phyloP scores from a whole-genome alignment of 1,140 invertebrate species.

The Aphis gossypii region DNA sequence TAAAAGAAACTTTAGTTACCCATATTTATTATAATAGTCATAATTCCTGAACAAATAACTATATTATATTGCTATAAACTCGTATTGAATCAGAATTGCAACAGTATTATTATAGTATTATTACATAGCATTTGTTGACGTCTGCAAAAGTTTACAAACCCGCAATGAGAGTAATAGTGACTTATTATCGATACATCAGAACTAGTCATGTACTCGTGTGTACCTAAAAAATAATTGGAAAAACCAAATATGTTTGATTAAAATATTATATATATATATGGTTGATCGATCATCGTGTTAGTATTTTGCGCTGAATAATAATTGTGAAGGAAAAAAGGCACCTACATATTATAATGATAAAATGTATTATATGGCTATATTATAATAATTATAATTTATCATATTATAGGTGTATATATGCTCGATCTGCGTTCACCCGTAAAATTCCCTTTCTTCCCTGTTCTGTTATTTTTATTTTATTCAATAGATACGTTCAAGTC shows the following conservation, averaged over 20 bases:
- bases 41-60: not conserved
- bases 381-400: not conserved
- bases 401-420: not conserved
- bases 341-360: not conserved
- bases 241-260: too few species aligned
- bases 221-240: too few species aligned
- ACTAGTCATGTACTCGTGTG: too few species aligned
- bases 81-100: not conserved
- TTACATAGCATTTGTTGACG: not conserved
- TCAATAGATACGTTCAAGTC: not conserved
- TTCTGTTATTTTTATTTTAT: not conserved
- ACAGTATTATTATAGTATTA: not conserved
- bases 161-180: too few species aligned
- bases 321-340: not conserved
- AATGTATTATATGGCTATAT: not conserved
- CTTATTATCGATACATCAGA: too few species aligned
- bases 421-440: not conserved
- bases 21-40: not conserved
- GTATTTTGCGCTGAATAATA: not conserved
- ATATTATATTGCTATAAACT: not conserved
- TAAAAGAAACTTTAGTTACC: not conserved
- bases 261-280: not conserved
- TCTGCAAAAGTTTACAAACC: not conserved
- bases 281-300: not conserved
- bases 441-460: constrained; percentile 16